phyloP scores from a whole-genome alignment of 2,797 vertebrate genomes.

The Anas bahamensis region DNA sequence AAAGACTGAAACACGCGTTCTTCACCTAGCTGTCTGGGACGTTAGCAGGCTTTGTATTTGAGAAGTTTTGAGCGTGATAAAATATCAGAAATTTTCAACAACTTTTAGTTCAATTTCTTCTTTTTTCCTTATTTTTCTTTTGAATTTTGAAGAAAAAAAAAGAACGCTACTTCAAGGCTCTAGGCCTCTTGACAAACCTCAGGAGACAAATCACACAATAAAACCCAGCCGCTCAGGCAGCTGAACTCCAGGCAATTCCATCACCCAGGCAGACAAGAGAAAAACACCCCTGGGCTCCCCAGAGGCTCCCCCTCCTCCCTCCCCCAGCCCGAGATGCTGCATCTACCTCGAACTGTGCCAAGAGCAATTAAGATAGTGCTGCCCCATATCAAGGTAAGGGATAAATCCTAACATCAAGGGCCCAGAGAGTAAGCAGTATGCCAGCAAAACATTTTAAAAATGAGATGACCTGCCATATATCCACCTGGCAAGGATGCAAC shows the following conservation, averaged over 20 bases:
- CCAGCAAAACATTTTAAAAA: not conserved
- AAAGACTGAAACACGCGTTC: not conserved
- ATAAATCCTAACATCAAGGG: not conserved
- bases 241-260: constrained; percentile 36
- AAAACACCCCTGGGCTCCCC: not conserved
- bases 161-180: not conserved
- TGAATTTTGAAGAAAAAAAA: too few species aligned
- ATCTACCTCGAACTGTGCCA: not conserved
- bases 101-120: not conserved
- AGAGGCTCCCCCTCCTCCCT: not conserved
- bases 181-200: constrained; percentile 3
- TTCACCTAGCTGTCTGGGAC: not conserved
- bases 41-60: not conserved
- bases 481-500: not conserved
- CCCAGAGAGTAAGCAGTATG: not conserved
- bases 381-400: not conserved
- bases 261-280: constrained; percentile 38
- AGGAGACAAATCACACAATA: constrained; percentile 25
- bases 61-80: not conserved
- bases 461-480: accelerated
- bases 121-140: too few species aligned
- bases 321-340: not conserved
- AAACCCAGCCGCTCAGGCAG: not conserved
- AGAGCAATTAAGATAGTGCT: not conserved
- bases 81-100: not conserved